Evolutionary conservation across 64 coral and sea anemone species (phyloP).

Genomic region (Montipora capricornis): DNA sequence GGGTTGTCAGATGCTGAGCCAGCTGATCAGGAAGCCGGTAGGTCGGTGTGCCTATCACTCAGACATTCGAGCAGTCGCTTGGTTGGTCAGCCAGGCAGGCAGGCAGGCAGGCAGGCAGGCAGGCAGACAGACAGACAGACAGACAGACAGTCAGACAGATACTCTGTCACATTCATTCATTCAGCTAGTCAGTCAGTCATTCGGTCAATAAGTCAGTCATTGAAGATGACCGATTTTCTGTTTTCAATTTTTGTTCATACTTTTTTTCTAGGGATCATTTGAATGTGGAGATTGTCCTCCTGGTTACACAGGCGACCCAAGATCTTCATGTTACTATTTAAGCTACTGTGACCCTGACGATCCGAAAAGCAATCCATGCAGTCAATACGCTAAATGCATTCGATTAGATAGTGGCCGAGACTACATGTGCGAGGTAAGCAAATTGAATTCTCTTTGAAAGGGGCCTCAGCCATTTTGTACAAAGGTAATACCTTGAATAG

Average conservation of each 20-base stretch:
- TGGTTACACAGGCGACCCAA: conserved; percentile 87
- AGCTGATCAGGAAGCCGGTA: background rate
- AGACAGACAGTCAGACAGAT: too few relatives aligned
- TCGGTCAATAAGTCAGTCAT: background rate
- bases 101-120: background rate
- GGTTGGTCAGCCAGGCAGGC: background rate
- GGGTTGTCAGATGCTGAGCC: too few relatives aligned
- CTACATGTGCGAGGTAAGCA: conserved; percentile 76
- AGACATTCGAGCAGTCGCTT: background rate
- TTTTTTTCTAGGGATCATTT: conserved; percentile 76
- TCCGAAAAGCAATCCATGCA: conserved; percentile 85
- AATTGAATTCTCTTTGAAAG: background rate
- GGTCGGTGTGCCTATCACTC: background rate
- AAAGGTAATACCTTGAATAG: background rate
- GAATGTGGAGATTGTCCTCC: conserved; percentile 70
- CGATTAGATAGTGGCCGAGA: conserved; percentile 75
- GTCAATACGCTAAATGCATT: conserved; percentile 83
- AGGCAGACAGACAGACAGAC: too few relatives aligned
- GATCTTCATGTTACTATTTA: conserved; percentile 68
- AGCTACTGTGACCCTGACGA: conserved; percentile 74
- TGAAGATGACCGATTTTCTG: background rate
- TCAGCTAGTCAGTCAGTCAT: background rate
- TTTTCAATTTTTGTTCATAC: background rate
- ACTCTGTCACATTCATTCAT: too few relatives aligned
- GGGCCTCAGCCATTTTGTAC: background rate